Percentiles rank a stretch among this genome's conserved stretches.
Conservation (phyloP, 2,888 invertebrate genomes). For the Scaptomyza reducta region DNA sequence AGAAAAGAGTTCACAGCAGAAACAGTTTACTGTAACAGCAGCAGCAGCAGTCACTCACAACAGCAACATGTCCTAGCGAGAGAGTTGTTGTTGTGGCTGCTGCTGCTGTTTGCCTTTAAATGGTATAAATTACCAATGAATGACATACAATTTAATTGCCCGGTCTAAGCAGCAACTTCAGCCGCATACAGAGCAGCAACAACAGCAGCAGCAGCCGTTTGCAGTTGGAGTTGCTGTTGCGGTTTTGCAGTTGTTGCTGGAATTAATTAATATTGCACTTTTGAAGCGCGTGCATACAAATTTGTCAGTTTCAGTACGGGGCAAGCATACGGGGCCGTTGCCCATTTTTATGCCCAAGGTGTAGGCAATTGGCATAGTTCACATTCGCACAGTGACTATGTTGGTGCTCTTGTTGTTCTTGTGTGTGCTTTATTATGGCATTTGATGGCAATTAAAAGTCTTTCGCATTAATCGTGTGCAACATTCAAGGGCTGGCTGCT, state of each 20-base stretch:
- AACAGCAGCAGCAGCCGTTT: constrained; percentile 11
- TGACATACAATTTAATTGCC: constrained; percentile 84
- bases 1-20: constrained; percentile 15
- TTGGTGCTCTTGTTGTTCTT: neutral
- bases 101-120: constrained; percentile 74
- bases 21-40: neutral
- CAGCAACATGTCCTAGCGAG: constrained; percentile 41
- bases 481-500: constrained; percentile 45
- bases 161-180: constrained; percentile 67
- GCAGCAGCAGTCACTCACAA: constrained; percentile 13
- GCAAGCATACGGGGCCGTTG: constrained; percentile 29
- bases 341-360: constrained; percentile 72
- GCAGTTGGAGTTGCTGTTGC: constrained; percentile 42
- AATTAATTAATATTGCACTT: constrained; percentile 81
- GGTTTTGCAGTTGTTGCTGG: constrained; percentile 69
- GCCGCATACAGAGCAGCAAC: constrained; percentile 60
- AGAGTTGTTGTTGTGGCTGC: constrained; percentile 34
- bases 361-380: constrained; percentile 81
- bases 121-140: constrained; percentile 84
- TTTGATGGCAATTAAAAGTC: constrained; percentile 76
- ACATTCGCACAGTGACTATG: constrained; percentile 54
- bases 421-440: constrained; percentile 54
- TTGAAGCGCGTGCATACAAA: constrained; percentile 81
- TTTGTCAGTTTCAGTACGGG: constrained; percentile 76
- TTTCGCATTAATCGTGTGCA: constrained; percentile 65